A percentile compares a stretch with the other conserved stretches of the same genome.
phyloP scores from a whole-genome alignment of 2,797 vertebrate species.

The Peromyscus eremicus region DNA sequence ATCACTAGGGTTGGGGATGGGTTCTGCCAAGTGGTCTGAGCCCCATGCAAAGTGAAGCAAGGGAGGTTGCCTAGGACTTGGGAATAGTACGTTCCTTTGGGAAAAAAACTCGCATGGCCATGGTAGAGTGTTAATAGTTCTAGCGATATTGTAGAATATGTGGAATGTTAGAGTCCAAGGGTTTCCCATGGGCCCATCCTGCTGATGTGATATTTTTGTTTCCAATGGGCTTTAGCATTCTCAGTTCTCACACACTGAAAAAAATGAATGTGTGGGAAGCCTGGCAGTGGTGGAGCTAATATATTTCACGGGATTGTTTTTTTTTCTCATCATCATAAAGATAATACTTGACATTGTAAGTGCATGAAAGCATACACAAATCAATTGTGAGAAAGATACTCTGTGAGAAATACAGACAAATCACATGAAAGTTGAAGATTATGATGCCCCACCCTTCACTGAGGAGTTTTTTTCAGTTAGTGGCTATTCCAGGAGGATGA shows the following conservation, averaged over 20 bases:
- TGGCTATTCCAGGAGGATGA: neutral
- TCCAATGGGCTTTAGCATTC: neutral
- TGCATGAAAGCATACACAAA: neutral
- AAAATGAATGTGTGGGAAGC: neutral
- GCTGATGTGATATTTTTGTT: neutral
- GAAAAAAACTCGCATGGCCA: too few relatives aligned
- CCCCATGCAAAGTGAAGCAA: neutral
- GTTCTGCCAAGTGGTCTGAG: neutral
- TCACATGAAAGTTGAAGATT: neutral
- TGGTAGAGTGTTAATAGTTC: neutral
- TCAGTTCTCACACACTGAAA: neutral
- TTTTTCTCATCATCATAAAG: neutral
- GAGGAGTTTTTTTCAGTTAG: neutral
- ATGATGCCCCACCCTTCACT: neutral
- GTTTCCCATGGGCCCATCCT: neutral
- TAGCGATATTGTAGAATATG: neutral
- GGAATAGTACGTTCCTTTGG: neutral
- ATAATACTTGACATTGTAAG: neutral
- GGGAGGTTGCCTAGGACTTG: neutral
- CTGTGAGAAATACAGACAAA: neutral
- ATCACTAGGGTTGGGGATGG: too few relatives aligned
- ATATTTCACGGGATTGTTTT: neutral
- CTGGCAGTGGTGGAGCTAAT: neutral
- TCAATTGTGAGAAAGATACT: neutral
- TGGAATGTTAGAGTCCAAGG: neutral